A percentile compares a stretch with the other conserved stretches of the same genome.
phyloP scores from a whole-genome alignment of 1,140 invertebrate genomes.

The Yoshiicerus persimilis region DNA sequence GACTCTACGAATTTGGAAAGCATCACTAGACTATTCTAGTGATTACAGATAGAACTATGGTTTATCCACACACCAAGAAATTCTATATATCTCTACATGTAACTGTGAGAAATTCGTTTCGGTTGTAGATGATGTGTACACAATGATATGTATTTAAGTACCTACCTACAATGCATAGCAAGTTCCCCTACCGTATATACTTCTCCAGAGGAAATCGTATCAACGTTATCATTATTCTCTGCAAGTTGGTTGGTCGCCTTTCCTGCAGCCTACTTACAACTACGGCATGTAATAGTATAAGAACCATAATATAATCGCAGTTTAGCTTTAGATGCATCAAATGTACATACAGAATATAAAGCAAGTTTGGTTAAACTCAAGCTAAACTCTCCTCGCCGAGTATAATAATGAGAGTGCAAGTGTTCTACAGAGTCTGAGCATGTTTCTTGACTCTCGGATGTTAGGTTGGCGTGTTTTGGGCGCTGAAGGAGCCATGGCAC shows the following conservation, averaged over 20 bases:
- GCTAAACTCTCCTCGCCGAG: not conserved
- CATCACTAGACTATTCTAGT: not conserved
- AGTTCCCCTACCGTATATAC: no score
- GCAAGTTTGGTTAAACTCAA: not conserved
- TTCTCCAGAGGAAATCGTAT: not conserved
- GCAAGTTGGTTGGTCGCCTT: not conserved
- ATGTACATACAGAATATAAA: not conserved
- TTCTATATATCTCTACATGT: not conserved
- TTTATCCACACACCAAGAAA: not conserved
- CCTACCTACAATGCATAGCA: no score
- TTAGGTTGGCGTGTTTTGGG: not conserved
- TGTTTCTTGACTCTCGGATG: not conserved
- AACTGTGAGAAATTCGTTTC: not conserved
- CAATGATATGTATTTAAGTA: not conserved
- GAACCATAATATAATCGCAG: not conserved
- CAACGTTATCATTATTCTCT: not conserved
- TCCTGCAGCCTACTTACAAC: not conserved
- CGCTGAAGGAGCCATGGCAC: not conserved
- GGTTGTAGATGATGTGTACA: not conserved
- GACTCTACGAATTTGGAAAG: not conserved
- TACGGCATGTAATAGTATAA: not conserved
- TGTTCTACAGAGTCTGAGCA: not conserved
- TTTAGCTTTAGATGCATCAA: not conserved
- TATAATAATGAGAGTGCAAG: not conserved
- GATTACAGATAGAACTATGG: not conserved